Evolutionary conservation across 1,140 invertebrate species (phyloP).

Genomic region (Drosophila ambigua): DNA sequence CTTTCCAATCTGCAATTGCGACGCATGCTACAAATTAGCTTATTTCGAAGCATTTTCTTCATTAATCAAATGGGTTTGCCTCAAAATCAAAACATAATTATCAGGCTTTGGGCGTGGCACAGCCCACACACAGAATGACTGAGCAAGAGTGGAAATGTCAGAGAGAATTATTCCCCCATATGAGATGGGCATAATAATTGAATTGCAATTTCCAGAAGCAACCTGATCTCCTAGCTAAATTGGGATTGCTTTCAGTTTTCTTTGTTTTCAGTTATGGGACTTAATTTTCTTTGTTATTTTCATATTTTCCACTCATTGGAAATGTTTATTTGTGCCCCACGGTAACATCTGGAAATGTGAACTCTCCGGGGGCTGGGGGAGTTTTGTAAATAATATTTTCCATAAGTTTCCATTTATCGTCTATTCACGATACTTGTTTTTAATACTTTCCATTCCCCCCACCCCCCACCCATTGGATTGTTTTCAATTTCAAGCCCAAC

Average conservation of each 20-base stretch:
- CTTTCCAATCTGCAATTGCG: constrained; percentile 40
- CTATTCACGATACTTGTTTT: too few relatives aligned
- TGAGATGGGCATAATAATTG: too few relatives aligned
- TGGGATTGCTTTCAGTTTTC: too few relatives aligned
- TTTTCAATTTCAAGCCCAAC: too few relatives aligned
- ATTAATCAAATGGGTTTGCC: constrained; percentile 49
- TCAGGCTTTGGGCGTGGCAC: not conserved
- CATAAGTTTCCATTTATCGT: too few relatives aligned
- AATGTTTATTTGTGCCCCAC: not conserved
- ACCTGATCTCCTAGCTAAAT: too few relatives aligned
- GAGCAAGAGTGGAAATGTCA: not conserved
- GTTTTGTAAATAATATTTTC: too few relatives aligned
- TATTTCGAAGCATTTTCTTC: constrained; percentile 9
- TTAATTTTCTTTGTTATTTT: not conserved
- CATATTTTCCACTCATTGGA: not conserved
- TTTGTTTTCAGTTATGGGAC: not conserved
- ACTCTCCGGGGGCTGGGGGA: too few relatives aligned
- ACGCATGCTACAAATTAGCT: constrained; percentile 23
- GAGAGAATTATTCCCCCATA: not conserved
- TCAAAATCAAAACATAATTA: constrained; percentile 29
- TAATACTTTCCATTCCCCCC: too few relatives aligned
- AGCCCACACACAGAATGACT: constrained; percentile 23
- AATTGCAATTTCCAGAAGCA: too few relatives aligned
- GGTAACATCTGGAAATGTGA: too few relatives aligned
- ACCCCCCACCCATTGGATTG: too few relatives aligned